Percentiles rank a stretch among this genome's conserved stretches.
These are phyloP conservation scores for Dendronephthya gigantea DNA, from an alignment of 64 coral and sea anemone species.

Conservation along the genomic window DNA sequence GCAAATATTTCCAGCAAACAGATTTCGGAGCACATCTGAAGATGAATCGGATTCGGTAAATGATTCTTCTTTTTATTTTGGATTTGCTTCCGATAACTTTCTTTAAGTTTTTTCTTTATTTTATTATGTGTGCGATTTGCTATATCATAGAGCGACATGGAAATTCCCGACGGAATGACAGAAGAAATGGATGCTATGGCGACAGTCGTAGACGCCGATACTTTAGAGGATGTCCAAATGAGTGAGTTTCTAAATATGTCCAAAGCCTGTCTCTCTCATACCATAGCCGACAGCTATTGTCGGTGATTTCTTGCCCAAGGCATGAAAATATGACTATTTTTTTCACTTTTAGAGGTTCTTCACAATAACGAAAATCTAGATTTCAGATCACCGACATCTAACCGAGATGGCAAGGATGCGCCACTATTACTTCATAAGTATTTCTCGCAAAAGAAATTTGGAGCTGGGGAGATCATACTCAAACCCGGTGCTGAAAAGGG, in stretches of 20 bases:
- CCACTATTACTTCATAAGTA: conserved; percentile 71
- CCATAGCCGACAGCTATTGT: too few relatives aligned
- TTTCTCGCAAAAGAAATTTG: conserved; percentile 70
- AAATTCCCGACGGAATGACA: background rate
- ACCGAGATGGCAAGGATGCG: background rate
- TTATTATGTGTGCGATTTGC: background rate
- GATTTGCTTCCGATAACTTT: too few relatives aligned
- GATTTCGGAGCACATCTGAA: too few relatives aligned
- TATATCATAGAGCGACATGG: background rate
- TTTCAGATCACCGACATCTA: background rate
- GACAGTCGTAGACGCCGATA: background rate
- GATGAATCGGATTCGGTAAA: too few relatives aligned
- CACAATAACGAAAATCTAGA: background rate
- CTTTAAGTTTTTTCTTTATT: too few relatives aligned
- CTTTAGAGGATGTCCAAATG: background rate
- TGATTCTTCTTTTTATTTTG: too few relatives aligned
- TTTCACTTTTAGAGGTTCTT: background rate
- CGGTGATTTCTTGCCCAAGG: too few relatives aligned
- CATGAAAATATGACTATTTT: too few relatives aligned
- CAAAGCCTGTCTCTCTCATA: too few relatives aligned
- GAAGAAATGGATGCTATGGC: background rate
- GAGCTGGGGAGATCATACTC: conserved; percentile 59
- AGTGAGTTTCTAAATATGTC: background rate
- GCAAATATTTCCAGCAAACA: too few relatives aligned
- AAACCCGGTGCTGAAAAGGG: conserved; percentile 74